These are phyloP conservation scores for Macropis europaea DNA, from an alignment of 2,888 invertebrate genomes.

Conservation along the genomic window DNA sequence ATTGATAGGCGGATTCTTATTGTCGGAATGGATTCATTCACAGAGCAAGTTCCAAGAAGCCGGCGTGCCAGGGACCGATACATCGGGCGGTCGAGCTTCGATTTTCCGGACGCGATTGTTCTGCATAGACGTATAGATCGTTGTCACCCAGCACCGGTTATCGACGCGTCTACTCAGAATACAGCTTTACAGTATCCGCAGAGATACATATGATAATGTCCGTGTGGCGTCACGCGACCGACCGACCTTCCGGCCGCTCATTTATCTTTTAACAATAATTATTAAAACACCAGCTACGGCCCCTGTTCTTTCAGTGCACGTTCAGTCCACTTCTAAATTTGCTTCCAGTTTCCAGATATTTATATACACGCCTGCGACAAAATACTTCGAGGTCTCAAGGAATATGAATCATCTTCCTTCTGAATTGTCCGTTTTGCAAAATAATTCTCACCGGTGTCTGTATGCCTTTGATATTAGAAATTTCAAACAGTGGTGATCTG, in stretches of 20 bases:
- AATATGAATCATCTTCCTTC: no score
- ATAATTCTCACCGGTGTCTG: no score
- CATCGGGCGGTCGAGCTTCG: constrained; percentile 49
- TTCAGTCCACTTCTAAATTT: background rate
- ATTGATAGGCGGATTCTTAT: constrained; percentile 24
- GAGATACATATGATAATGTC: background rate
- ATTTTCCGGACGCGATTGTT: constrained; percentile 48
- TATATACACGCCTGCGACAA: no score
- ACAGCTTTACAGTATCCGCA: background rate
- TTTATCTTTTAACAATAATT: background rate
- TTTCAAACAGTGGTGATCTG: no score
- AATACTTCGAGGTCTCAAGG: no score
- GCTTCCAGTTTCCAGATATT: no score
- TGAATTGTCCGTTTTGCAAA: no score
- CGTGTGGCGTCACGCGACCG: background rate
- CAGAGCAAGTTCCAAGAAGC: constrained; percentile 36
- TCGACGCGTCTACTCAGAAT: constrained; percentile 25
- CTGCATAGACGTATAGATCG: constrained; percentile 29
- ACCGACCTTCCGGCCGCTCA: background rate
- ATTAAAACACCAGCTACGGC: background rate
- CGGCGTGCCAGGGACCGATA: constrained; percentile 18
- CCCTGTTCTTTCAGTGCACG: no score
- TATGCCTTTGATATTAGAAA: no score
- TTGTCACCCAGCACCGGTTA: constrained; percentile 42
- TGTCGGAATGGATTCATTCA: constrained; percentile 49